Base-by-base conservation (phyloP, 2,113 vertebrate genomes). In the Numenius arquata region DNA sequence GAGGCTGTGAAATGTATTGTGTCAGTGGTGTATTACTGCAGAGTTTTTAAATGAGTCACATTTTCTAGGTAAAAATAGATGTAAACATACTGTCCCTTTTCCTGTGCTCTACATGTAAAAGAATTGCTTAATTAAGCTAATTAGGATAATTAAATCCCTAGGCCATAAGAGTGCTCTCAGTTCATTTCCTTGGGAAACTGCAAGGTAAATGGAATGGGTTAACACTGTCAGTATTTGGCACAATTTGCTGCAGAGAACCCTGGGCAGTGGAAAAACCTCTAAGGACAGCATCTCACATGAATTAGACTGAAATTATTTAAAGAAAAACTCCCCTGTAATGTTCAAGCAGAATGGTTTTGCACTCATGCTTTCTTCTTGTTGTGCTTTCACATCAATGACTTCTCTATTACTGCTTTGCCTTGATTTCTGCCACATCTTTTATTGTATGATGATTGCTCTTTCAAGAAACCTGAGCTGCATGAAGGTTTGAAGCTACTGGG, bases 91-190 rank as follows among this genome's bases (percentile, higher is more conserved):
- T 50, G 9, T 47, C 56, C 50, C 27, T 6, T 82, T 92, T 88
- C 76, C 26, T 78, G 38, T 65, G 10, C 18, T 91, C n/a, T 76
- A 32, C n/a, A 76, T 92, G 67, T 30, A 47, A 71, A 94, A 80
- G 17, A 88, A 70, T 4, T 22, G 73, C 59, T 89, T 90, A 83
- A 94, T 94, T 98, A 58, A 92, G 40, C 23, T 93, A 80, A 95
- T 92, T 80, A 90, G 29, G 23, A 32, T 89, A 70, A 85, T 75
- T 88, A 56, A 94, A 73, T 88, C 83, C 76, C 88, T 74, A 87
- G 43, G 48, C 74, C 30, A 34, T 50, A 12, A 53, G 19, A 93
- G 38, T 56, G 23, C 4, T 40, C 74, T 83, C 55, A n/a, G 75
- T 84, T 85, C 71, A 77, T 56, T 45, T 93, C 47, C 48, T 85